Evolutionary conservation across 2,797 vertebrate genomes (phyloP), one percentile per base, ranked within the genome.

Genomic region (Smutsia gigantea): DNA sequence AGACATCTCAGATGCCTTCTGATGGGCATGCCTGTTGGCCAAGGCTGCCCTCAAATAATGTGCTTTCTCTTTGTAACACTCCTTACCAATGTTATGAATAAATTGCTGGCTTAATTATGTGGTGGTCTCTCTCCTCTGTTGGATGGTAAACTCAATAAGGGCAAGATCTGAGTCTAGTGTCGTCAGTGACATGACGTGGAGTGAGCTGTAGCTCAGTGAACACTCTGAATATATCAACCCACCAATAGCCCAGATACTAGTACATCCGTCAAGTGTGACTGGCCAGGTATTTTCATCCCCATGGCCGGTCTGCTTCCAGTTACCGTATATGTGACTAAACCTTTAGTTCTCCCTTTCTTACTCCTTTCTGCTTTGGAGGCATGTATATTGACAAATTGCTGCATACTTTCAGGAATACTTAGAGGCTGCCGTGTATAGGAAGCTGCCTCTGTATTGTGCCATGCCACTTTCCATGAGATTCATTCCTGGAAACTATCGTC

Each of bases 21-120:
- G 23, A 37, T 18, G 61, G 12, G 1, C 3, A 15, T 25, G 37
- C 9, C 14, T 0, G 0, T 25, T 42, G 25, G 0, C 18, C 61
- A 37, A 64, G 51, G 2, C 5, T 72, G 9, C 31, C 13, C 31
- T 69, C 68, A 49, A 7, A 31, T 27, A 46, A 53, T 71, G 5
- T 29, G 14, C 18, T 31, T 66, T 69, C 39, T 31, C 34, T 42
- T 64, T 49, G 29, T 25, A 88, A 68, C 12, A 8, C 7, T 19
- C 5, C n/a, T 92, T 55, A 14, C 14, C 51, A 23, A 51, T 18
- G 15, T 37, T 57, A 11, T 59, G 5, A 81, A 2, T 55, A 46
- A 68, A 82, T 21, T 77, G 4, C 77, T 83, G 46, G 0, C 8
- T 74, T 85, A 7, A 53, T 77, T 71, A n/a, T 31, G 57, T 46